Evolutionary conservation across 2,113 vertebrate species (phyloP).

Genomic region (Pterocles gutturalis): DNA sequence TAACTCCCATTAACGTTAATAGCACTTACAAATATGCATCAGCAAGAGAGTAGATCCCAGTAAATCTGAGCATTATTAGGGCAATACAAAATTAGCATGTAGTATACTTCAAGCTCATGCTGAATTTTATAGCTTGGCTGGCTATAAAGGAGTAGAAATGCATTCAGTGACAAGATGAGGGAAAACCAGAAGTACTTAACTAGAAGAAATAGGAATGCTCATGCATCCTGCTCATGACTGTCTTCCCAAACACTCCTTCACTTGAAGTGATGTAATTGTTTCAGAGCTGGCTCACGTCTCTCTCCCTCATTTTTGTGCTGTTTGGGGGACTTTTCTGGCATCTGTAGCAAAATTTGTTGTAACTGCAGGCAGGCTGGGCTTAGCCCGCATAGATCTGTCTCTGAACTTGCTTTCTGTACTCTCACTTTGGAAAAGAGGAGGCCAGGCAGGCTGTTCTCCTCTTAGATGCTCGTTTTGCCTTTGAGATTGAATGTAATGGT

Average conservation of each 20-base stretch:
- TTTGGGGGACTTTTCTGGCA: neutral
- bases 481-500: neutral
- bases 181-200: slow-evolving; percentile 43
- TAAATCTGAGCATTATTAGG: slow-evolving; percentile 74
- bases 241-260: slow-evolving; percentile 6
- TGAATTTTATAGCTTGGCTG: slow-evolving; percentile 69
- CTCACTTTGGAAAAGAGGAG: neutral
- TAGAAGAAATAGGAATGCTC: slow-evolving; percentile 45
- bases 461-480: neutral
- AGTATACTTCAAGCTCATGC: slow-evolving; percentile 38
- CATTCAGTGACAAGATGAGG: slow-evolving; percentile 43
- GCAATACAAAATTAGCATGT: slow-evolving; percentile 65
- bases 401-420: neutral
- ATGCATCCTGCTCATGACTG: slow-evolving; percentile 1
- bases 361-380: neutral
- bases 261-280: neutral
- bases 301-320: neutral
- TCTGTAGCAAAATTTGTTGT: neutral
- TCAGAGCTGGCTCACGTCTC: neutral
- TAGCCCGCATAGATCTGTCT: neutral
- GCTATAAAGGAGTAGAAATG: slow-evolving; percentile 51
- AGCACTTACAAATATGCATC: slow-evolving; percentile 69
- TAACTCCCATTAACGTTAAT: slow-evolving; percentile 76
- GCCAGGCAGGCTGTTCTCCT: neutral
- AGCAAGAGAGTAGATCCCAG: slow-evolving; percentile 69